Evolutionary conservation across 2,888 invertebrate genomes (phyloP).

Genomic region (Lacanobia wlatinum): DNA sequence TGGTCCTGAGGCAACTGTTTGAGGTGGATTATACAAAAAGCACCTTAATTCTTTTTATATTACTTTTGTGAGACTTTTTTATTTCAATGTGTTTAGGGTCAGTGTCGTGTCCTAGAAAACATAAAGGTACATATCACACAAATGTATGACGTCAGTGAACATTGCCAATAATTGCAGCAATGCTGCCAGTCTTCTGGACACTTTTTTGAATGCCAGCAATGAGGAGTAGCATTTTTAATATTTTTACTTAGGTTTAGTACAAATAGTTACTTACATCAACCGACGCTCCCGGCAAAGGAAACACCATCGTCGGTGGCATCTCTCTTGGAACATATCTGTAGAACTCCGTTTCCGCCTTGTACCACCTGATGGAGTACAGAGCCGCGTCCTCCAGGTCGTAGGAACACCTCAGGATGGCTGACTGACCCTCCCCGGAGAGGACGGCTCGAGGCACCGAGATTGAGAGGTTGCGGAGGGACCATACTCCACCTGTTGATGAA

Average conservation of each 20-base stretch:
- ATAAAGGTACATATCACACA: background rate
- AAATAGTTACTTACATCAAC: constrained; percentile 92
- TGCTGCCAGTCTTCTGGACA: too few species aligned
- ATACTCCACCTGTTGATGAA: constrained; percentile 81
- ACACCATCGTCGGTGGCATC: constrained; percentile 93
- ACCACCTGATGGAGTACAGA: constrained; percentile 93
- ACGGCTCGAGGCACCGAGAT: constrained; percentile 90
- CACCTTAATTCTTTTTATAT: background rate
- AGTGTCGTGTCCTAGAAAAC: background rate
- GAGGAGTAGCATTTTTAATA: too few species aligned
- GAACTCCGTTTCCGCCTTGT: constrained; percentile 93
- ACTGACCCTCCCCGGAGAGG: constrained; percentile 87
- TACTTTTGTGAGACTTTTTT: background rate
- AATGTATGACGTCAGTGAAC: too few species aligned
- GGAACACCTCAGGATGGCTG: constrained; percentile 89
- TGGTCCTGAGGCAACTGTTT: background rate
- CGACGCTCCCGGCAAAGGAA: constrained; percentile 92
- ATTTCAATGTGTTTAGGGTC: too few species aligned
- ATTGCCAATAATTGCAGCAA: too few species aligned
- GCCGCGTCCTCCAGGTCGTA: constrained; percentile 92
- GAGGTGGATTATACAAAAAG: background rate
- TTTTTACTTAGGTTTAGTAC: too few species aligned
- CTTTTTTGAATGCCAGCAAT: too few species aligned
- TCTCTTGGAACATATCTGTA: constrained; percentile 94
- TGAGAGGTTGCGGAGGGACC: constrained; percentile 86